Conservation (phyloP, 2,888 invertebrate species). For the Orchestes rusci region DNA sequence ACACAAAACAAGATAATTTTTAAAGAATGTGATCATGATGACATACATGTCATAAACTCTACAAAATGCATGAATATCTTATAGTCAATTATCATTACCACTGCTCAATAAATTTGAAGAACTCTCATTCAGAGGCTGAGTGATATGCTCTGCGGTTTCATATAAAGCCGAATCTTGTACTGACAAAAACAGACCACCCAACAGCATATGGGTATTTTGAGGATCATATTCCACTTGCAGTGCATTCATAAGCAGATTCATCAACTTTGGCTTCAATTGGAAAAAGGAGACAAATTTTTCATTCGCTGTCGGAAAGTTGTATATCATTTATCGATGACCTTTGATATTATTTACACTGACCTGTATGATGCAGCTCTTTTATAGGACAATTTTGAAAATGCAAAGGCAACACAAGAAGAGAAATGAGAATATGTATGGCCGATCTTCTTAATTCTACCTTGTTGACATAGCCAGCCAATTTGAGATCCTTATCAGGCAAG, state of each 20-base stretch:
- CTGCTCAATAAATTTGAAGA: constrained; percentile 60
- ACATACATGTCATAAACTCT: not conserved
- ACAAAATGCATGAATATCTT: not conserved
- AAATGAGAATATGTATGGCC: constrained; percentile 84
- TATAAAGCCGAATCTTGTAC: constrained; percentile 74
- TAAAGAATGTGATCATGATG: constrained; percentile 3
- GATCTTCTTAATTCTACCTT: constrained; percentile 80
- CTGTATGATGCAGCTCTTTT: constrained; percentile 50
- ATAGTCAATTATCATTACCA: constrained; percentile 51
- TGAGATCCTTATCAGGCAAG: constrained; percentile 76
- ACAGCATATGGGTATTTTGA: constrained; percentile 78
- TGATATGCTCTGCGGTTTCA: constrained; percentile 62
- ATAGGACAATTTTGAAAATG: constrained; percentile 78
- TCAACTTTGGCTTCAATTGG: constrained; percentile 65
- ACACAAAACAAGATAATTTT: constrained; percentile 13
- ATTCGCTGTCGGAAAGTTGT: not conserved
- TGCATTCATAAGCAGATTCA: constrained; percentile 76
- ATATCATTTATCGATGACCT: not conserved
- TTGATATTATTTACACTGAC: constrained; percentile 3
- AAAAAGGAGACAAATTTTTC: constrained; percentile 51
- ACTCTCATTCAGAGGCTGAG: constrained; percentile 49
- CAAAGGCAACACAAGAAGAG: constrained; percentile 85
- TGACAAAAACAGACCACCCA: constrained; percentile 70
- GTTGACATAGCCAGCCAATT: constrained; percentile 64
- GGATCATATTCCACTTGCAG: constrained; percentile 79